These are phyloP conservation scores for Triplophysa bombifrons DNA, from an alignment of 2,797 vertebrate species.

Conservation along the genomic window DNA sequence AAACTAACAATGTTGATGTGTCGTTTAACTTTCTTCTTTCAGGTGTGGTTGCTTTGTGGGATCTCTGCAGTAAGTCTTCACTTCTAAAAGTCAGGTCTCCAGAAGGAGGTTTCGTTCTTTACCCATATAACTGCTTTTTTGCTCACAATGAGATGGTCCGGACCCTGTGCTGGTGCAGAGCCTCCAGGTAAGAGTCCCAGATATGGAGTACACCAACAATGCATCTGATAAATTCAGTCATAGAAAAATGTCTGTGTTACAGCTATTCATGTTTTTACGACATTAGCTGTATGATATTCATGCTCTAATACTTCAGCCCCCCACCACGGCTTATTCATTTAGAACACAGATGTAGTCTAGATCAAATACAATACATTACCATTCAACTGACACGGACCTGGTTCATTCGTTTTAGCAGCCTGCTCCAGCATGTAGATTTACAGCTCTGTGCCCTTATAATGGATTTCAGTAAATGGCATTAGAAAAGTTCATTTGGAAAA, in stretches of 20 bases:
- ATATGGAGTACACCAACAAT: not conserved
- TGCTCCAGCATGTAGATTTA: constrained; percentile 5
- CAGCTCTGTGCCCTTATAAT: constrained; percentile 14
- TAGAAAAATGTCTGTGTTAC: not conserved
- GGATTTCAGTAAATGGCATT: not conserved
- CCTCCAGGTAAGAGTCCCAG: constrained; percentile 79
- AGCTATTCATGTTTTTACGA: not conserved
- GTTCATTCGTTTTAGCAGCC: not conserved
- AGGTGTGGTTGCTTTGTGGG: constrained; percentile 92
- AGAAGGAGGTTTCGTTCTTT: constrained; percentile 75
- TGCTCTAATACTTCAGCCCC: not conserved
- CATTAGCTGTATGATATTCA: not conserved
- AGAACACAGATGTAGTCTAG: not conserved
- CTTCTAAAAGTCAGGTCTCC: constrained; percentile 81
- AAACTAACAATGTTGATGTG: not conserved
- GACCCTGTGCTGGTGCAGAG: constrained; percentile 88
- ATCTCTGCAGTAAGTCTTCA: constrained; percentile 83
- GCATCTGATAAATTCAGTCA: too few species aligned
- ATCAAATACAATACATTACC: constrained; percentile 15
- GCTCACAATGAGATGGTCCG: constrained; percentile 88
- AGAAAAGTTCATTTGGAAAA: constrained; percentile 39
- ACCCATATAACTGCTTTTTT: constrained; percentile 85
- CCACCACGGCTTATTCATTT: constrained; percentile 16
- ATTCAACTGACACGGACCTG: constrained; percentile 3
- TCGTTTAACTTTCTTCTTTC: constrained; percentile 17